phyloP scores from a whole-genome alignment of 2,113 vertebrate genomes.

The Apaloderma vittatum region DNA sequence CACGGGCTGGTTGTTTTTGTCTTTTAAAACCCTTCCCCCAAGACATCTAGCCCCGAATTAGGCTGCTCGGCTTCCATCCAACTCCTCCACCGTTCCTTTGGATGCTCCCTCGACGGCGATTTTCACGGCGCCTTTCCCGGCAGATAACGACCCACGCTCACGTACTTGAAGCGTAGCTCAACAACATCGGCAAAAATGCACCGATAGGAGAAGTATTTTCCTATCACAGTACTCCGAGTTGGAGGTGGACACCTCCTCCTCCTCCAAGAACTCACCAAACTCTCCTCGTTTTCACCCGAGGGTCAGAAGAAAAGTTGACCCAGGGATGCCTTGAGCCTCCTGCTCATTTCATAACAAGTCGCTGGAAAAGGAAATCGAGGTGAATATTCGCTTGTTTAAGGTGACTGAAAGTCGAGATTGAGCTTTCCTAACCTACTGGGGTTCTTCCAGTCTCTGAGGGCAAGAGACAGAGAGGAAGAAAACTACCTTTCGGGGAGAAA shows the following conservation, averaged over 20 bases:
- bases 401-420: not conserved
- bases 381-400: not conserved
- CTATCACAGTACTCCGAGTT: not conserved
- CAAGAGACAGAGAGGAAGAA: not conserved
- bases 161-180: not conserved
- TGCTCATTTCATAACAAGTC: not conserved
- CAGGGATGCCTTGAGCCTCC: not conserved
- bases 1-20: too few species aligned
- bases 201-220: constrained; percentile 28
- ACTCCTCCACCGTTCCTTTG: not conserved
- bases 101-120: not conserved
- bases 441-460: not conserved
- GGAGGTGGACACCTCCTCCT: not conserved
- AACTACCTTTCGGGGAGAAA: not conserved
- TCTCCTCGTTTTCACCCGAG: not conserved
- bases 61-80: not conserved
- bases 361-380: not conserved
- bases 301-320: not conserved
- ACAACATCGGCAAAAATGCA: not conserved
- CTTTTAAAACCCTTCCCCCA: not conserved
- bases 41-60: not conserved
- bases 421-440: not conserved
- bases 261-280: not conserved
- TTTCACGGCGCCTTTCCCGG: not conserved
- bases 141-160: not conserved